These are phyloP conservation scores for Zaprionus capensis DNA, from an alignment of 1,140 invertebrate species.

Conservation along the genomic window DNA sequence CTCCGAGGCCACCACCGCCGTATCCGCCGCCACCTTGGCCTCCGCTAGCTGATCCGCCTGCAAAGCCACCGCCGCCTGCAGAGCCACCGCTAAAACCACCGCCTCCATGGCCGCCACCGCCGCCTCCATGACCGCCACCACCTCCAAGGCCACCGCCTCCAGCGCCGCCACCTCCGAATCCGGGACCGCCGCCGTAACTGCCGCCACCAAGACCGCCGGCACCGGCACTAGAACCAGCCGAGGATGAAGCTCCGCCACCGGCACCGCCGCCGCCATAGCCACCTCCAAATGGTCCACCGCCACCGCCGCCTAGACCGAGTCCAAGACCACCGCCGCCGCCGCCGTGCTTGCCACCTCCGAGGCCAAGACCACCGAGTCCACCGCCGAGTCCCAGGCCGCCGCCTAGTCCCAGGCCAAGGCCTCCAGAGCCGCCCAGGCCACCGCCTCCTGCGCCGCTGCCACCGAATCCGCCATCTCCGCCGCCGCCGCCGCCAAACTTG, in stretches of 20 bases:
- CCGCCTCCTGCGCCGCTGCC: constrained; percentile 28
- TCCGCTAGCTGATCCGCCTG: constrained; percentile 10
- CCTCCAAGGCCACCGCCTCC: constrained; percentile 13
- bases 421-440: constrained; percentile 23
- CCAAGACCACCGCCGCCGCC: constrained; percentile 25
- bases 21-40: constrained; percentile 16
- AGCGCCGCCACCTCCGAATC: constrained; percentile 13
- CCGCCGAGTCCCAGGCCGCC: constrained; percentile 37
- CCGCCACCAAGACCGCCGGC: constrained; percentile 21
- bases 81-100: constrained; percentile 24
- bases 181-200: constrained; percentile 13
- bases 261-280: constrained; percentile 26
- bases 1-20: constrained; percentile 10
- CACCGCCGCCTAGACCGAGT: constrained; percentile 19
- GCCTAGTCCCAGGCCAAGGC: constrained; percentile 14
- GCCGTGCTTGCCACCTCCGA: constrained; percentile 7
- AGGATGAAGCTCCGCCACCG: constrained; percentile 21
- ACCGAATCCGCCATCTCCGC: constrained; percentile 35
- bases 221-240: constrained; percentile 19
- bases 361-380: constrained; percentile 33
- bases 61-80: constrained; percentile 20
- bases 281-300: constrained; percentile 26
- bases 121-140: constrained; percentile 15
- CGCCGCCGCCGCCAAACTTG: constrained; percentile 41
- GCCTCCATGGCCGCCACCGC: constrained; percentile 12